phyloP scores from a whole-genome alignment of 2,113 vertebrate genomes.

The Oreochromis aureus region DNA sequence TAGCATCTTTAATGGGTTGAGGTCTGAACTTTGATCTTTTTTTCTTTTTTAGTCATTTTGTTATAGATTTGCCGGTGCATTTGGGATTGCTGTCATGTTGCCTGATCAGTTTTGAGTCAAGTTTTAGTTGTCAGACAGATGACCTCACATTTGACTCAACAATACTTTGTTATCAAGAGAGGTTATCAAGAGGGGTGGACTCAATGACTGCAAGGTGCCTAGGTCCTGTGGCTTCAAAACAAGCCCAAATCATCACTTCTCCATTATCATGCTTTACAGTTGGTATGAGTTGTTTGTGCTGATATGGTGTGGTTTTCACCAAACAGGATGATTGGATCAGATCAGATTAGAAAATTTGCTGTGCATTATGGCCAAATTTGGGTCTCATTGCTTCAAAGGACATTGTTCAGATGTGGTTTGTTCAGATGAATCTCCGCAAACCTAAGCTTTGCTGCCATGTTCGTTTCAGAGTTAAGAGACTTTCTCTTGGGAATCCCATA shows the following conservation, averaged over 20 bases:
- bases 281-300: background rate
- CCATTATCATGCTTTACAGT: background rate
- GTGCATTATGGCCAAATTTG: background rate
- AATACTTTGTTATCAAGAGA: background rate
- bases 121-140: background rate
- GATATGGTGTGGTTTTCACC: background rate
- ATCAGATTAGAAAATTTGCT: background rate
- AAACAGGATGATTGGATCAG: background rate
- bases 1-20: background rate
- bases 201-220: background rate
- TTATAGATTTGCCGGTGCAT: rapidly evolving
- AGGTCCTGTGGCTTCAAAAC: background rate
- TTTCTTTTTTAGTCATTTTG: background rate
- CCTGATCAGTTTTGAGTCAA: background rate
- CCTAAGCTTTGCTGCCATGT: background rate
- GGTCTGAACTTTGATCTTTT: background rate
- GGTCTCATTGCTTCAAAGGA: background rate
- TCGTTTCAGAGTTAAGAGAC: background rate
- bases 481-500: background rate
- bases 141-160: background rate
- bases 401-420: background rate
- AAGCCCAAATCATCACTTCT: background rate
- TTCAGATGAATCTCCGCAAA: background rate
- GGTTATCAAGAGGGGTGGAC: background rate
- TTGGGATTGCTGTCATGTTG: background rate